phyloP scores from a whole-genome alignment of 1,140 invertebrate species.

The Drosophila cardini region DNA sequence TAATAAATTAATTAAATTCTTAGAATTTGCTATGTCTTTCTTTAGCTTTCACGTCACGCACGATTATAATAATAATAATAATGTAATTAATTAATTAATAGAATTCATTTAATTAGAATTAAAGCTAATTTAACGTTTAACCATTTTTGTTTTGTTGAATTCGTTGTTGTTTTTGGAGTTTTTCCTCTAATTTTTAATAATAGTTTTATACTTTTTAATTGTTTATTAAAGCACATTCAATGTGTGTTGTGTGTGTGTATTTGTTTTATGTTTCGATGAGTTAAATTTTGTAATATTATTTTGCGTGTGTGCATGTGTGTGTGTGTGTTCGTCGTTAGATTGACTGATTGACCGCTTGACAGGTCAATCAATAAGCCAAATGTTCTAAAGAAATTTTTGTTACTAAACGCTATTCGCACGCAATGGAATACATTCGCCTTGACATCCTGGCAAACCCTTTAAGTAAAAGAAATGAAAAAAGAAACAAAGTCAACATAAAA shows the following conservation, averaged over 20 bases:
- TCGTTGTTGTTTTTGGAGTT: not conserved
- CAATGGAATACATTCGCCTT: constrained; percentile 86
- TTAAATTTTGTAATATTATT: constrained; percentile 30
- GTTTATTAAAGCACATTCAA: constrained; percentile 34
- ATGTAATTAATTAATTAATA: constrained; percentile 30
- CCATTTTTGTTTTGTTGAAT: constrained; percentile 11
- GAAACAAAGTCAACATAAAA: constrained; percentile 83
- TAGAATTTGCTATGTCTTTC: constrained; percentile 83
- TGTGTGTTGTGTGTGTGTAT: constrained; percentile 10
- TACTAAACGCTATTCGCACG: constrained; percentile 85
- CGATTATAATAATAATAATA: constrained; percentile 37
- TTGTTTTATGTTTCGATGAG: constrained; percentile 18
- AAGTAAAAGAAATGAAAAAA: constrained; percentile 84
- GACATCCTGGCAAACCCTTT: constrained; percentile 85
- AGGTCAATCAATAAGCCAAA: not conserved
- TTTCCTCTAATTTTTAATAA: constrained; percentile 16
- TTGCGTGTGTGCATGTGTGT: constrained; percentile 24
- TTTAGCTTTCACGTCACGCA: constrained; percentile 73
- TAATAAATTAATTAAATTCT: constrained; percentile 80
- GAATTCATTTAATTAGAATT: constrained; percentile 37
- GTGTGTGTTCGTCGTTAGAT: constrained; percentile 26
- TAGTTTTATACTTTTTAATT: not conserved
- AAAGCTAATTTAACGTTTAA: constrained; percentile 37
- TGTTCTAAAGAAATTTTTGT: constrained; percentile 48
- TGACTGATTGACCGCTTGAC: constrained; percentile 21